phyloP scores from a whole-genome alignment of 1,140 invertebrate species.

The Helicoverpa zea region DNA sequence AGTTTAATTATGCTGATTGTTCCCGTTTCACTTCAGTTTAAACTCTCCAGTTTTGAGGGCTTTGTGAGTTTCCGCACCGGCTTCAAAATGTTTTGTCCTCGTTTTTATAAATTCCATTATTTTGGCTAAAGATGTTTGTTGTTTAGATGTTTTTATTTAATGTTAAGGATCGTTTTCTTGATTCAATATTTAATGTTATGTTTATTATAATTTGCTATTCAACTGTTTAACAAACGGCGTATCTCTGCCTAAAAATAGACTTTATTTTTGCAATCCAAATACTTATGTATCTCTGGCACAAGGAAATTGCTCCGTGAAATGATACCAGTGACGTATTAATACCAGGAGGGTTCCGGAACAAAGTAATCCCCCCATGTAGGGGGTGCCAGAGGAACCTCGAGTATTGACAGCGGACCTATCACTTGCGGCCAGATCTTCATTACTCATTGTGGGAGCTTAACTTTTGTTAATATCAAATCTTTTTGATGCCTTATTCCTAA shows the following conservation, averaged over 20 bases:
- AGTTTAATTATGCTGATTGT: slow-evolving; percentile 25
- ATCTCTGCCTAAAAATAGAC: too few relatives aligned
- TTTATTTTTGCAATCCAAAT: too few relatives aligned
- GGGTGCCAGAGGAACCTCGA: not conserved
- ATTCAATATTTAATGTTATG: not conserved
- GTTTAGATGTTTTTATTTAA: not conserved
- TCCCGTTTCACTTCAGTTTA: not conserved
- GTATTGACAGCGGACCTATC: slow-evolving; percentile 22
- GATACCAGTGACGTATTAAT: slow-evolving; percentile 15
- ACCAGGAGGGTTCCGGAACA: slow-evolving; percentile 13
- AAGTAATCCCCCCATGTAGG: slow-evolving; percentile 14
- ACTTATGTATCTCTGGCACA: too few relatives aligned
- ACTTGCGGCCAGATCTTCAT: not conserved
- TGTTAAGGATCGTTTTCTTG: not conserved
- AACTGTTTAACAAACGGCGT: too few relatives aligned
- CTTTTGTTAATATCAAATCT: not conserved
- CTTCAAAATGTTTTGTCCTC: not conserved
- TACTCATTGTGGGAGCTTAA: not conserved
- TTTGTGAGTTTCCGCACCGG: not conserved
- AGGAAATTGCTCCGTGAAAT: not conserved
- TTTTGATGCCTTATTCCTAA: not conserved
- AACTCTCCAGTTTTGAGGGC: not conserved
- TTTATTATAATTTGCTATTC: too few relatives aligned
- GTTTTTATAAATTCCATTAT: not conserved
- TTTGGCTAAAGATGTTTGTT: not conserved